These are phyloP conservation scores for Thunnus albacares DNA, from an alignment of 2,797 vertebrate species.

Conservation along the genomic window DNA sequence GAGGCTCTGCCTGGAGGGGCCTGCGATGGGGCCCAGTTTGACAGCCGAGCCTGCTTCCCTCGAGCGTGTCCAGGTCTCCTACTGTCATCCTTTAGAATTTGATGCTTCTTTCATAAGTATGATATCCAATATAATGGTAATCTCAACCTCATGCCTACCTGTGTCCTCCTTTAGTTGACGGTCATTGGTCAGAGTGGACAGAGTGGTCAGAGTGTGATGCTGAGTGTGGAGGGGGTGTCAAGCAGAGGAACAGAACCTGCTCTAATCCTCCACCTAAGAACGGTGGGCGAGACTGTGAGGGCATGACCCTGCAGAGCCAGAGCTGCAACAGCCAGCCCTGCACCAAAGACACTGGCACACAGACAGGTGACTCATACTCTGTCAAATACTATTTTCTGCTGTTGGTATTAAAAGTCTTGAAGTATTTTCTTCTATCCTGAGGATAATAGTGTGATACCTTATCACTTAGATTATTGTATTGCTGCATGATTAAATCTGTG, in stretches of 20 bases:
- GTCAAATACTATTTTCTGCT: neutral
- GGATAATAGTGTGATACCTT: neutral
- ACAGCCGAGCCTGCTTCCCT: conserved; percentile 90
- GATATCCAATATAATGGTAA: neutral
- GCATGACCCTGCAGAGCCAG: conserved; percentile 85
- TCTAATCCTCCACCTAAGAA: conserved; percentile 92
- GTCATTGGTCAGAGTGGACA: conserved; percentile 89
- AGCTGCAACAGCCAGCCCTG: conserved; percentile 89
- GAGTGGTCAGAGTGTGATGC: conserved; percentile 89
- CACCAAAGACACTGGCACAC: conserved; percentile 61
- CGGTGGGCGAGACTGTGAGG: conserved; percentile 86
- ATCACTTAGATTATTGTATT: neutral
- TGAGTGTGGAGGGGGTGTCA: conserved; percentile 88
- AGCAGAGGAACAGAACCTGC: conserved; percentile 86
- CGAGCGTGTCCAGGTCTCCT: conserved; percentile 89
- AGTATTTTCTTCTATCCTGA: neutral
- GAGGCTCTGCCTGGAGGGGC: conserved; percentile 83
- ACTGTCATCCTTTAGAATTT: neutral
- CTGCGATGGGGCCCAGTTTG: conserved; percentile 83
- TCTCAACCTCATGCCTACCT: neutral
- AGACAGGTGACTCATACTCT: conserved; percentile 73
- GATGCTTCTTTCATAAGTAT: neutral
- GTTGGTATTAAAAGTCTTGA: neutral
- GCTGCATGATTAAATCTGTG: neutral
- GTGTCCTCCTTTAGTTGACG: conserved; percentile 79